phyloP scores from a whole-genome alignment of 2,113 vertebrate genomes.

The Polypterus bichir region DNA sequence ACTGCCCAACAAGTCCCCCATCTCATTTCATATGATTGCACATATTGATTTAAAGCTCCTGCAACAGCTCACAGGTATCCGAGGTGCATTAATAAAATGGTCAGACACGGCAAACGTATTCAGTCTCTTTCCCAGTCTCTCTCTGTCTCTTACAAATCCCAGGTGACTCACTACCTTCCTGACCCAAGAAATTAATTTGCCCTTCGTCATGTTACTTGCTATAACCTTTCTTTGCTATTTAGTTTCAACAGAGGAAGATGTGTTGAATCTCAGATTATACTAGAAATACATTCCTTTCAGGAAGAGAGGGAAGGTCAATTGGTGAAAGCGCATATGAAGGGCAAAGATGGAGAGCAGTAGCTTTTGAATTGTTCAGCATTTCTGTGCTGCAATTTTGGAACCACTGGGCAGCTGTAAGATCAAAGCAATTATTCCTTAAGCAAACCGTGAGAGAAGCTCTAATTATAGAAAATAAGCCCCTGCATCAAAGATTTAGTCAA shows the following conservation, averaged over 20 bases:
- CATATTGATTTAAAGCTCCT: neutral
- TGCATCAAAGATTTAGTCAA: too few species aligned
- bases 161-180: neutral
- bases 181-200: neutral
- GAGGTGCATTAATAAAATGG: neutral
- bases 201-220: neutral
- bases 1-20: neutral
- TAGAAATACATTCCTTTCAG: conserved; percentile 1
- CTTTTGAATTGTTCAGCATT: too few species aligned
- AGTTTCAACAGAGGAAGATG: neutral
- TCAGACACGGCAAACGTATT: neutral
- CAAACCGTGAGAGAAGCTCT: too few species aligned
- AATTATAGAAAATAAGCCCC: too few species aligned
- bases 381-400: too few species aligned
- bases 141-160: neutral
- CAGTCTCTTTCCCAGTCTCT: neutral
- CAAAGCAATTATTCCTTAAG: too few species aligned
- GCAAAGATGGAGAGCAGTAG: too few species aligned
- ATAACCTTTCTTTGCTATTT: neutral
- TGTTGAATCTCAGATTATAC: neutral
- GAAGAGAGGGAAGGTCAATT: neutral
- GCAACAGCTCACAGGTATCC: neutral
- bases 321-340: neutral
- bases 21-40: neutral
- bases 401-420: too few species aligned